These are phyloP conservation scores for Champsocephalus gunnari DNA, from an alignment of 2,797 vertebrate species.

Conservation along the genomic window DNA sequence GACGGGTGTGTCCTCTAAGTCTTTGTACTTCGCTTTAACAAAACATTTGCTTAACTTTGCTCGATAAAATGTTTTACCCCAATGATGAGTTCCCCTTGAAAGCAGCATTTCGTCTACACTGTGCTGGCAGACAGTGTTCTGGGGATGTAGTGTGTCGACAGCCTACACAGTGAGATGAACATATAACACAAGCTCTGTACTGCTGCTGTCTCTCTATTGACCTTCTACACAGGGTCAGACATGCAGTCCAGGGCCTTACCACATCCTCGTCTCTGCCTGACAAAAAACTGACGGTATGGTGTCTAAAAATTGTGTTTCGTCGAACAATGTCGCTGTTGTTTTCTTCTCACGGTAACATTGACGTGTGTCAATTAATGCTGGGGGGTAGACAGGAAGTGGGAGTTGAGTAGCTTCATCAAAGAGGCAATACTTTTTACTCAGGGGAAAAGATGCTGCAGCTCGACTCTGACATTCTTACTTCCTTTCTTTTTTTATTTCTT, in stretches of 20 bases:
- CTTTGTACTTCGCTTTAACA: background rate
- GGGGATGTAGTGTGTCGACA: background rate
- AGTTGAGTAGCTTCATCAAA: conserved; percentile 32
- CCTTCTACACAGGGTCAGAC: conserved; percentile 19
- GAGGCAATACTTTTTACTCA: conserved; percentile 5
- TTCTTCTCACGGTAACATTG: conserved; percentile 3
- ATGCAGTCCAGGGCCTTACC: background rate
- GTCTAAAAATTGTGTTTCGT: conserved; percentile 31
- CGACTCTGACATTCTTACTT: background rate
- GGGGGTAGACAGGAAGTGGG: conserved; percentile 31
- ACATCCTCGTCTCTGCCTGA: conserved; percentile 22
- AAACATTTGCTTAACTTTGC: background rate
- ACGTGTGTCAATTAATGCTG: conserved; percentile 24
- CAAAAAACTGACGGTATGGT: conserved; percentile 15
- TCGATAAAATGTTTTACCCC: background rate
- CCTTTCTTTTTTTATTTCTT: background rate
- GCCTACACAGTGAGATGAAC: background rate
- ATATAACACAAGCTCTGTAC: conserved; percentile 28
- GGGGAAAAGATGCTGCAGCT: background rate
- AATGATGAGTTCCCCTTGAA: background rate
- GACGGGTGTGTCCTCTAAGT: too few species aligned
- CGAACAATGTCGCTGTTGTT: conserved; percentile 15
- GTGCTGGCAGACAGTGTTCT: background rate
- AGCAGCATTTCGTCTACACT: background rate
- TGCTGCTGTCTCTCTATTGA: conserved; percentile 18